Conservation (phyloP, 2,888 invertebrate species). For the Nudaria mundana region DNA sequence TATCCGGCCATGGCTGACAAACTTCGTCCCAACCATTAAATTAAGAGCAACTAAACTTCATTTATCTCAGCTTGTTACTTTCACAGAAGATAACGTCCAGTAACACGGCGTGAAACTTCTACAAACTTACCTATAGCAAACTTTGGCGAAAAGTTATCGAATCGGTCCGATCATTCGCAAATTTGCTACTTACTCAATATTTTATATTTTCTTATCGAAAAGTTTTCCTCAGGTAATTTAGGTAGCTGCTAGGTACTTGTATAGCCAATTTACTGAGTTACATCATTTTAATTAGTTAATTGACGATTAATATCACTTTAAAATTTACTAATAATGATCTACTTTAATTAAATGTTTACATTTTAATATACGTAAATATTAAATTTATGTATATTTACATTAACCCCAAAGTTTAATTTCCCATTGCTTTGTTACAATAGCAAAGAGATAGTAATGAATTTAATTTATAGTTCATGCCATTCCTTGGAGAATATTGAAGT, state of each 20-base stretch:
- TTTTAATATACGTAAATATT: too few relatives aligned
- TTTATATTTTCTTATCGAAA: constrained; percentile 66
- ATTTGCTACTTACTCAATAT: constrained; percentile 74
- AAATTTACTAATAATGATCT: too few relatives aligned
- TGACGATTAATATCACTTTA: too few relatives aligned
- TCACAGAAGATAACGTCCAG: constrained; percentile 71
- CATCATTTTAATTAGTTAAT: too few relatives aligned
- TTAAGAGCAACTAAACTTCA: constrained; percentile 78
- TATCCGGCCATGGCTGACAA: constrained; percentile 66
- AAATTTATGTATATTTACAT: too few relatives aligned
- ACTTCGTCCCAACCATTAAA: constrained; percentile 74
- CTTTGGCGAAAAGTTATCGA: constrained; percentile 68
- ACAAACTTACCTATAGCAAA: constrained; percentile 61
- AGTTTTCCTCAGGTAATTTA: constrained; percentile 45
- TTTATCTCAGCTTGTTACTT: constrained; percentile 78
- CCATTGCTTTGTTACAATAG: too few relatives aligned
- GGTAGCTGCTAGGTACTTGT: constrained; percentile 31
- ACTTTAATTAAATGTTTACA: too few relatives aligned
- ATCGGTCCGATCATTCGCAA: constrained; percentile 75
- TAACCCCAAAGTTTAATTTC: too few relatives aligned
- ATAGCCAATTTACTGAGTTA: too few relatives aligned
- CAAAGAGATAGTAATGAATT: constrained; percentile 13
- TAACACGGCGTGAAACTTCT: constrained; percentile 66
- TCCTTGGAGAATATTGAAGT: constrained; percentile 56
- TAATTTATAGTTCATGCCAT: constrained; percentile 55